phyloP scores from a whole-genome alignment of 2,113 vertebrate species.

The Fulica atra region DNA sequence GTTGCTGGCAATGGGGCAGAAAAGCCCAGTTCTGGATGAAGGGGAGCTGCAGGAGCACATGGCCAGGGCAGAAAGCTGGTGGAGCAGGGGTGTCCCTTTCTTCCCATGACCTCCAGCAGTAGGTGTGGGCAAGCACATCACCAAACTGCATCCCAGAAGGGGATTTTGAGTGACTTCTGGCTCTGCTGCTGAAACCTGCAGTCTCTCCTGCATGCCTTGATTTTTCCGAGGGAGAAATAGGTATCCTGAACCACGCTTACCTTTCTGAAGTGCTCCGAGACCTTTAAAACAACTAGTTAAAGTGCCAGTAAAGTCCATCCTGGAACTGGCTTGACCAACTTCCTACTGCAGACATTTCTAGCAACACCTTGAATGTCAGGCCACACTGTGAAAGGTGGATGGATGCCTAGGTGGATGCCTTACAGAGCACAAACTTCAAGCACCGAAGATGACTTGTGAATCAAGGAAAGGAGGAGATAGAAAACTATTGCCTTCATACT shows the following conservation, averaged over 20 bases:
- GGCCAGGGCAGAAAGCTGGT: background rate
- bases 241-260: background rate
- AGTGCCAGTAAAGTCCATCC: background rate
- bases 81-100: background rate
- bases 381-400: background rate
- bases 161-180: background rate
- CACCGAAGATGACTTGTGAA: background rate
- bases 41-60: fast-evolving
- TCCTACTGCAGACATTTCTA: background rate
- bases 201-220: background rate
- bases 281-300: background rate
- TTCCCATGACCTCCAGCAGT: background rate
- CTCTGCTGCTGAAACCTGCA: background rate
- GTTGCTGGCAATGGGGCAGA: fast-evolving
- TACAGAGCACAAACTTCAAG: background rate
- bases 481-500: background rate
- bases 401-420: background rate
- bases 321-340: background rate
- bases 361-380: fast-evolving
- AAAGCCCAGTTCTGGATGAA: fast-evolving
- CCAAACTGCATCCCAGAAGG: background rate
- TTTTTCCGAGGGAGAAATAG: background rate
- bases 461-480: background rate
- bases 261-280: background rate
- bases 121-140: background rate